Conservation (phyloP, 2,797 vertebrate genomes). For the Esox masquinongy region DNA sequence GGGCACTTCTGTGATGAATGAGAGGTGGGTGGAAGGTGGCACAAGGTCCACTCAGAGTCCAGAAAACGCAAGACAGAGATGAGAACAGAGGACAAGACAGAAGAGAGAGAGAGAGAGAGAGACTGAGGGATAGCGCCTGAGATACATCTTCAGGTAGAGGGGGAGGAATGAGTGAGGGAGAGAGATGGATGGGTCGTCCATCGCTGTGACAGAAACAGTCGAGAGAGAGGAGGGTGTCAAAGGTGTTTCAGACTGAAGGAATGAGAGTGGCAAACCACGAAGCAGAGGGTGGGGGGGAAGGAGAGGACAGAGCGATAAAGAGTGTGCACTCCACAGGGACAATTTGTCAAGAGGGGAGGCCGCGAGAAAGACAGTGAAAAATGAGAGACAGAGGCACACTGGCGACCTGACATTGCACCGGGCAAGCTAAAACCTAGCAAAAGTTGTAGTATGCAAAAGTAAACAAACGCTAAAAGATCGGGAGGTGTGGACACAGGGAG, state of each 20-base stretch:
- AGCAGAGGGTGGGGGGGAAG: slow-evolving; percentile 10
- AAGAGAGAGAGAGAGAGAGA: neutral
- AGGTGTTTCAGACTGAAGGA: neutral
- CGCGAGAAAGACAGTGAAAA: neutral
- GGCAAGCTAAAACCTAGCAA: too few relatives aligned
- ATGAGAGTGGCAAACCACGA: neutral
- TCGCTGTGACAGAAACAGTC: neutral
- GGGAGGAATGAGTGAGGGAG: neutral
- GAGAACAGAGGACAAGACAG: neutral
- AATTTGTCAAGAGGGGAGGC: slow-evolving; percentile 11
- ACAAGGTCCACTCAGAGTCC: too few relatives aligned
- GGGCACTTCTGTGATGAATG: too few relatives aligned
- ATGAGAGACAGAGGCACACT: neutral
- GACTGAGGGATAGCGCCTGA: neutral
- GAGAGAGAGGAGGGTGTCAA: neutral
- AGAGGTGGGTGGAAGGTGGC: neutral
- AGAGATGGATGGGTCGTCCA: neutral
- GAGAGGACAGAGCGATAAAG: slow-evolving; percentile 2
- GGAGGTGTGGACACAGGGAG: neutral
- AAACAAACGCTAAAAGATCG: neutral
- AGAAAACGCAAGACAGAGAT: neutral
- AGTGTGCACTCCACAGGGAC: neutral
- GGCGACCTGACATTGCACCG: too few relatives aligned
- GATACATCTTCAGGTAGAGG: neutral
- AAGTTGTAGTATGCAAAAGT: neutral